Evolutionary conservation across 2,797 vertebrate species (phyloP).

Genomic region (Dendrocincla fuliginosa): DNA sequence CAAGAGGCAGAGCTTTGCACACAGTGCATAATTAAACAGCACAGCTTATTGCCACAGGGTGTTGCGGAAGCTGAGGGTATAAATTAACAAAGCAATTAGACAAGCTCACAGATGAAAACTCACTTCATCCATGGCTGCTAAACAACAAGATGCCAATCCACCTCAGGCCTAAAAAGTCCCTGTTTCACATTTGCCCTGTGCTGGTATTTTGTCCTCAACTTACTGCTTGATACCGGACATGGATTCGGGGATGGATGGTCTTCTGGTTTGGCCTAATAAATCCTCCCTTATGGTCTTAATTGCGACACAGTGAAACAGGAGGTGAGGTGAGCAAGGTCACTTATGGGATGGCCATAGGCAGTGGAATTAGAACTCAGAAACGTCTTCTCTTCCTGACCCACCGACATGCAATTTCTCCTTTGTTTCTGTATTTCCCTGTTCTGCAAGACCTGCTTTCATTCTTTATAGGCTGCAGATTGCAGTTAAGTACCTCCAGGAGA

Average conservation of each 20-base stretch:
- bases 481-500: neutral
- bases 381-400: neutral
- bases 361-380: neutral
- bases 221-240: neutral
- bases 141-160: neutral
- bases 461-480: neutral
- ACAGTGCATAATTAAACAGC: neutral
- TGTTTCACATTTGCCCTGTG: neutral
- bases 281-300: neutral
- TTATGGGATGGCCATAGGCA: neutral
- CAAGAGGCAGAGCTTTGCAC: neutral
- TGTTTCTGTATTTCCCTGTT: neutral
- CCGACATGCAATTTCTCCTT: neutral
- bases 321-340: neutral
- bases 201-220: neutral
- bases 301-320: neutral
- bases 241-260: neutral
- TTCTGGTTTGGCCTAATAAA: neutral
- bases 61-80: neutral
- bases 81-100: slow-evolving; percentile 51
- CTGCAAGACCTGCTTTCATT: neutral
- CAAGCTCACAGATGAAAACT: slow-evolving; percentile 15
- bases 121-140: neutral
- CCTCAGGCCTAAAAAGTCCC: neutral
- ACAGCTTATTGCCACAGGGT: neutral